Evolutionary conservation across 2,113 vertebrate species (phyloP).

Genomic region (Ammodytes dubius): DNA sequence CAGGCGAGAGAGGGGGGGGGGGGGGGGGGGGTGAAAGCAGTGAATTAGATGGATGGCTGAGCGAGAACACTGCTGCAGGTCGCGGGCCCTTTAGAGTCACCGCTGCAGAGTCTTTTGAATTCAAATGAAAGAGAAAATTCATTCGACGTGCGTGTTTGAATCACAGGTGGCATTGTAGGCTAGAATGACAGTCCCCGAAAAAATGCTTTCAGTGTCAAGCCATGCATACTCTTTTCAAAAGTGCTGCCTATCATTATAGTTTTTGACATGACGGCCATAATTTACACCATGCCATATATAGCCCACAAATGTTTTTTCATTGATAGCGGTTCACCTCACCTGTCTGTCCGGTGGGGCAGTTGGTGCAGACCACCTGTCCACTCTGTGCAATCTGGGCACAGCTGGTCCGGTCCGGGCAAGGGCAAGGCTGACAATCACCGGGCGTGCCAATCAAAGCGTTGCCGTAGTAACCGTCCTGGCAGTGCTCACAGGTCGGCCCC

Average conservation of each 20-base stretch:
- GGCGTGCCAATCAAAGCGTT: slow-evolving; percentile 85
- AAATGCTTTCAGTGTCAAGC: slow-evolving; percentile 13
- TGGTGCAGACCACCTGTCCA: slow-evolving; percentile 91
- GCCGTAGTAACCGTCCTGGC: slow-evolving; percentile 90
- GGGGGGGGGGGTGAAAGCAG: slow-evolving; percentile 18
- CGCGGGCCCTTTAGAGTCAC: neutral
- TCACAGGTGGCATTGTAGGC: slow-evolving; percentile 11
- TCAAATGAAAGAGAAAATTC: slow-evolving; percentile 30
- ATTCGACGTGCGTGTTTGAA: slow-evolving; percentile 8
- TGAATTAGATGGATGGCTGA: slow-evolving; percentile 35
- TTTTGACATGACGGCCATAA: slow-evolving; percentile 20
- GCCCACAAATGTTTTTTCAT: neutral
- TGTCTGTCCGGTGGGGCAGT: slow-evolving; percentile 90
- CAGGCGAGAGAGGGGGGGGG: neutral
- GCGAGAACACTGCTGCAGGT: slow-evolving; percentile 25
- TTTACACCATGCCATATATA: neutral
- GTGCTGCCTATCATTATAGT: slow-evolving; percentile 10
- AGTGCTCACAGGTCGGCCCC: slow-evolving; percentile 90
- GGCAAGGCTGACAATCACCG: slow-evolving; percentile 89
- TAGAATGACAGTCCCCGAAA: neutral
- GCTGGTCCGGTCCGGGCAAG: slow-evolving; percentile 87
- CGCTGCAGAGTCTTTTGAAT: slow-evolving; percentile 7
- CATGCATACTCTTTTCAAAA: too few relatives aligned
- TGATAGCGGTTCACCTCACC: slow-evolving; percentile 82
- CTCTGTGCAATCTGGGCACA: slow-evolving; percentile 84